These are phyloP conservation scores for Machaerirhynchus nigripectus DNA, from an alignment of 2,113 vertebrate species.

Conservation along the genomic window DNA sequence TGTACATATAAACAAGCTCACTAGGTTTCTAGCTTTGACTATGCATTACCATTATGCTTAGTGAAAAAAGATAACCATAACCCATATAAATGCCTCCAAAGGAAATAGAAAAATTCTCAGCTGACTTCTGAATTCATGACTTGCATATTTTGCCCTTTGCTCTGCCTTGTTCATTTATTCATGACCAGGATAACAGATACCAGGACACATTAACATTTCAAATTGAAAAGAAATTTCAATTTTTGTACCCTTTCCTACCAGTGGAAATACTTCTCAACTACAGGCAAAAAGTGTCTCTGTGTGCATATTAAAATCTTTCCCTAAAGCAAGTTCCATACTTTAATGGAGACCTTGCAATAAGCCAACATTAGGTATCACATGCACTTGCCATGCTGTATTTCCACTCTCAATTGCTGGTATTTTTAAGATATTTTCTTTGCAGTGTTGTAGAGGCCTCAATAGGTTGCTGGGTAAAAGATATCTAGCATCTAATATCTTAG, in stretches of 20 bases:
- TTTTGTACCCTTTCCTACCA: not conserved
- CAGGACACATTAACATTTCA: not conserved
- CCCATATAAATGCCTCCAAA: not conserved
- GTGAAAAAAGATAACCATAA: not conserved
- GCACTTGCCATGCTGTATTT: not conserved
- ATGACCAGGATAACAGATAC: not conserved
- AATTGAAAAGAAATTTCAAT: not conserved
- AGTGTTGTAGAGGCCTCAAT: not conserved
- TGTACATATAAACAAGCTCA: not conserved
- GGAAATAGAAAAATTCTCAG: not conserved
- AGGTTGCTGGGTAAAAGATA: not conserved
- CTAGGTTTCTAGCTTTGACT: not conserved
- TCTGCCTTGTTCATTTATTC: not conserved
- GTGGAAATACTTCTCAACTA: not conserved
- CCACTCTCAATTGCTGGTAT: not conserved
- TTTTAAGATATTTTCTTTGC: not conserved
- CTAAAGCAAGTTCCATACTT: not conserved
- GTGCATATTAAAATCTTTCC: not conserved
- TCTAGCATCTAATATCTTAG: not conserved
- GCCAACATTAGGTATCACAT: not conserved
- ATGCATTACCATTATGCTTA: not conserved
- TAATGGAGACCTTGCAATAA: not conserved
- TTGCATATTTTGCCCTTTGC: constrained; percentile 25
- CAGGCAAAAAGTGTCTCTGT: not conserved
- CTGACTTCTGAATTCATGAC: not conserved